phyloP scores from a whole-genome alignment of 2,888 invertebrate species.

The Drosophila incognita region DNA sequence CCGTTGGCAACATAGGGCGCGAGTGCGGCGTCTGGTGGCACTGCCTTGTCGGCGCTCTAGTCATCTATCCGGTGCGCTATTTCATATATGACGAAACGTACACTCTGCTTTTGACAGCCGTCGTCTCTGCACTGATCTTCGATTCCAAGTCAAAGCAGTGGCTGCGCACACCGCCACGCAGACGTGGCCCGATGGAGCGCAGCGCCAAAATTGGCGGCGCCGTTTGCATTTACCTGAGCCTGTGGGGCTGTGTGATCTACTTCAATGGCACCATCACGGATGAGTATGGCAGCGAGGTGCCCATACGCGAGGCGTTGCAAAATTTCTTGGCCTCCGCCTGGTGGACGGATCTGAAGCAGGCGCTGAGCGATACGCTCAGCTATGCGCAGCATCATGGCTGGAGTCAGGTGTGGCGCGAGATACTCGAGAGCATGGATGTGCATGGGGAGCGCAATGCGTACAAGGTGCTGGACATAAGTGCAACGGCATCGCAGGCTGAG shows the following conservation, averaged over 20 bases:
- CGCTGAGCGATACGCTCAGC: conserved; percentile 90
- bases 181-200: conserved; percentile 86
- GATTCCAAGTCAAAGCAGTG: conserved; percentile 92
- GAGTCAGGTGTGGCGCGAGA: conserved; percentile 94
- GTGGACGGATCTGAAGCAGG: conserved; percentile 93
- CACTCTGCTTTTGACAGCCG: conserved; percentile 89
- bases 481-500: conserved; percentile 93
- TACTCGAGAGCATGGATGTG: conserved; percentile 94
- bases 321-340: conserved; percentile 96
- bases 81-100: conserved; percentile 90
- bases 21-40: conserved; percentile 91
- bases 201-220: conserved; percentile 87
- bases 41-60: conserved; percentile 89
- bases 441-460: conserved; percentile 96
- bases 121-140: conserved; percentile 89
- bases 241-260: conserved; percentile 93
- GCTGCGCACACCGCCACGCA: conserved; percentile 88
- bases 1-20: conserved; percentile 95
- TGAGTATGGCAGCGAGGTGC: conserved; percentile 93
- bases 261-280: conserved; percentile 95
- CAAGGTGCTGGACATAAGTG: conserved; percentile 91
- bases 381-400: conserved; percentile 94
- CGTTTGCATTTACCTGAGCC: conserved; percentile 88
- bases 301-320: conserved; percentile 93
- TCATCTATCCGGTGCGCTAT: conserved; percentile 89